These are phyloP conservation scores for Heliothis subflexa DNA, from an alignment of 1,140 invertebrate species.

Conservation along the genomic window DNA sequence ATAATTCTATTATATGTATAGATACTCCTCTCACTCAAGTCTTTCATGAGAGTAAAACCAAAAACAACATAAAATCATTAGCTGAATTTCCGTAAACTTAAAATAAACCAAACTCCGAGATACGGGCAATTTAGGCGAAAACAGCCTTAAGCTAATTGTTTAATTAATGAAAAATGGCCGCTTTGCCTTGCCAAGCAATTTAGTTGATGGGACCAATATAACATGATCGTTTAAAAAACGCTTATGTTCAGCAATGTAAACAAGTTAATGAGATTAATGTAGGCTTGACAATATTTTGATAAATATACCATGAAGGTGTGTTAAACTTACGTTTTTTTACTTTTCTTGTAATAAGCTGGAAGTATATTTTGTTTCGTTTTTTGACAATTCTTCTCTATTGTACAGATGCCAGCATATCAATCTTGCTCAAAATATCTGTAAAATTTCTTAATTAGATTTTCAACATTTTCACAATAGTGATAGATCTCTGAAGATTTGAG, in stretches of 20 bases:
- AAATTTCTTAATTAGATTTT: no score
- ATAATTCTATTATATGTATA: no score
- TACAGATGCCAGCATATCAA: no score
- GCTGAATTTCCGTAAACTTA: background rate
- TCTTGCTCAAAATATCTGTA: no score
- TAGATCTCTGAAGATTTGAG: no score
- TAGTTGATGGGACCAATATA: background rate
- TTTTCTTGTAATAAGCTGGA: no score
- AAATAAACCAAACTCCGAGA: background rate
- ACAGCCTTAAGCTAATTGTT: conserved; percentile 28
- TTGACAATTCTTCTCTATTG: no score
- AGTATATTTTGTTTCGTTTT: no score
- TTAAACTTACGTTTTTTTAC: background rate
- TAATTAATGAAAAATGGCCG: conserved; percentile 31
- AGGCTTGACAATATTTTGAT: conserved; percentile 3
- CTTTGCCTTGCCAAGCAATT: conserved; percentile 13
- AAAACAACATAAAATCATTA: background rate
- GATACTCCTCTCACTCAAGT: no score
- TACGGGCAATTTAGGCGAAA: conserved; percentile 9
- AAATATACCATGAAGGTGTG: background rate
- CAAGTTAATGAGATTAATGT: conserved; percentile 24
- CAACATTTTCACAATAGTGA: no score
- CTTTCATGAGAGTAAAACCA: no score
- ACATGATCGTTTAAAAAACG: conserved; percentile 34
- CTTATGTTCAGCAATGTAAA: background rate